Conservation (phyloP, 2,888 invertebrate species). For the Thecocarcelia acutangulata region DNA sequence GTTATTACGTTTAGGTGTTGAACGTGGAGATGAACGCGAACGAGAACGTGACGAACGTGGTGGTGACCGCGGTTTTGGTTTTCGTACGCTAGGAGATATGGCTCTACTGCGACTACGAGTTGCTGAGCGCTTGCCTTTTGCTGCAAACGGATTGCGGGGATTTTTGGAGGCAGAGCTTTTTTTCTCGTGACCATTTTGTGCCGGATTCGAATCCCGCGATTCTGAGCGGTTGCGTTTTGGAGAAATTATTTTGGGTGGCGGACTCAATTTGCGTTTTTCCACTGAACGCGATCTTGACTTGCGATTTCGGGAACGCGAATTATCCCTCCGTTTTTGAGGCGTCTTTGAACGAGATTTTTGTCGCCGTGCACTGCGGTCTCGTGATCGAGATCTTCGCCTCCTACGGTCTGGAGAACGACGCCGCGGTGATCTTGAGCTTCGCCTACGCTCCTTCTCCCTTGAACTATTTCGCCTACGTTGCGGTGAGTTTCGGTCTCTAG, state of each 20-base stretch:
- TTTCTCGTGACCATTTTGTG: conserved; percentile 77
- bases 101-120: conserved; percentile 70
- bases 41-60: conserved; percentile 70
- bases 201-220: conserved; percentile 71
- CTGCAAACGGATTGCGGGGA: conserved; percentile 64
- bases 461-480: conserved; percentile 73
- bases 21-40: conserved; percentile 76
- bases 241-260: conserved; percentile 58
- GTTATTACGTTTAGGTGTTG: conserved; percentile 78
- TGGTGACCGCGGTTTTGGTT: conserved; percentile 67
- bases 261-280: conserved; percentile 69
- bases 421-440: conserved; percentile 73
- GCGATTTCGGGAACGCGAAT: conserved; percentile 71
- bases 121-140: conserved; percentile 61
- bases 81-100: conserved; percentile 49
- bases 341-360: conserved; percentile 74
- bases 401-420: conserved; percentile 73
- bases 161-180: conserved; percentile 67
- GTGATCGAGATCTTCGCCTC: conserved; percentile 72
- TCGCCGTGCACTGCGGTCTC: conserved; percentile 72
- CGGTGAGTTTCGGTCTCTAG: conserved; percentile 77
- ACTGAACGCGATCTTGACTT: conserved; percentile 72
- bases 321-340: conserved; percentile 70
- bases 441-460: conserved; percentile 70
- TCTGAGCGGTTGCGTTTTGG: conserved; percentile 71